Evolutionary conservation across 2,888 invertebrate species (phyloP), one percentile per base, ranked within the genome.

Genomic region (Pyrgus malvae): DNA sequence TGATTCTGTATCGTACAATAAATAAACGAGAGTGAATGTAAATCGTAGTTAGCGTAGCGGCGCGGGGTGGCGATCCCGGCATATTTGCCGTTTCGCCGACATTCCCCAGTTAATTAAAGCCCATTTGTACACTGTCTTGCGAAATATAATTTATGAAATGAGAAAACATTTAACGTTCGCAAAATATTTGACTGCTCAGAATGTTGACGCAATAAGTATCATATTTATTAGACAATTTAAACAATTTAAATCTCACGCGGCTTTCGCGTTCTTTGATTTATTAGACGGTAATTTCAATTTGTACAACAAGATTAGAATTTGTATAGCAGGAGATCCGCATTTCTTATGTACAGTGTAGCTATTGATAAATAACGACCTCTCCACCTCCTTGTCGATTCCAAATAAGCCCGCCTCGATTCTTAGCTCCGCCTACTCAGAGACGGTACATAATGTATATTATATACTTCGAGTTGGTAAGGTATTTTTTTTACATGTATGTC

Each of bases 21-120:
- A 80, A 78, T 80, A 78, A 81, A 79, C 78, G 80, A 75, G 69
- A 72, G 72, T 70, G 74, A 76, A 80, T 82, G 78, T 82, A 83
- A 83, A 80, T 80, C 74, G 80, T 82, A 80, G 78, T 79, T 76
- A 80, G 75, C 72, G 74, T 62, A 65, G 73, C 60, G 57, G 57
- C 65, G 68, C 63, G 68, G 65, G 66, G 70, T 67, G 62, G 68
- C 77, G 78, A 76, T 79, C 78, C 72, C 64, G 70, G 80, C 82
- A 83, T 85, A 83, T 80, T 84, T 83, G 79, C 83, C 82, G 76
- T 79, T 82, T 80, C 73, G 72, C 76, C 80, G 76, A 77, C 84
- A 86, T 86, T 87, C 84, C 81, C 76, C 75, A 83, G 84, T 86
- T 88, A 88, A 88, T 88, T 88, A 85, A 86, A 86, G 80, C 78